Base-by-base conservation (phyloP, 2,888 invertebrate genomes). In the Hofmannophila pseudospretella region DNA sequence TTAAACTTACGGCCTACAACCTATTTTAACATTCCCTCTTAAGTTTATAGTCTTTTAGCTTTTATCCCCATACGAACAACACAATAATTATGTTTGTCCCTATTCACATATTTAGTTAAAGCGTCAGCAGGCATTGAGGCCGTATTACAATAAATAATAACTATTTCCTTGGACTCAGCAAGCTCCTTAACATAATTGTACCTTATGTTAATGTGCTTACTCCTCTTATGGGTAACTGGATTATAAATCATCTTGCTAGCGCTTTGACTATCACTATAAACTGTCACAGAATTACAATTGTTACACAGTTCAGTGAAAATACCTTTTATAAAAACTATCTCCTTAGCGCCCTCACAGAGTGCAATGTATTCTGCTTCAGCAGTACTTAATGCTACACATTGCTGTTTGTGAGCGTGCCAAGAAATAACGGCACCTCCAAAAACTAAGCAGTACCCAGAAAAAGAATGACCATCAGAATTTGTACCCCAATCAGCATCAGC, bases 401-500 rank as follows among this genome's bases (percentile, higher is more conserved):
- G 4, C 25, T 40, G 40, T 12, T 7, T 32, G 7, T 28, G n/a
- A 10, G n/a, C n/a, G 4, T 2, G 1, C 40, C 40, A 40, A n/a
- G 40, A 31, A 5, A 40, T 23, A 19, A 27, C 23, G 8, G 9
- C 26, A 7, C 32, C 32, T 28, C 32, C 23, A n/a, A 22, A 16
- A 3, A 27, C n/a, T n/a, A 35, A 26, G 7, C 31, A 3, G 19
- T 35, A 35, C 3, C 39, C 39, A 16, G 34, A 16, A 5, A 4
- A 16, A 16, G 16, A 16, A 3, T 16, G 3, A 4, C 3, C 5
- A 5, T 16, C 16, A 16, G 16, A 4, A 16, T 5, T 5, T 4
- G 16, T 5, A 4, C 16, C 44, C 39, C 42, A 45, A 35, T 42
- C 44, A 20, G 39, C 44, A 42, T 37, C 41, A n/a, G 25, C 39